phyloP scores from a whole-genome alignment of 2,113 vertebrate species.

The Cololabis saira region DNA sequence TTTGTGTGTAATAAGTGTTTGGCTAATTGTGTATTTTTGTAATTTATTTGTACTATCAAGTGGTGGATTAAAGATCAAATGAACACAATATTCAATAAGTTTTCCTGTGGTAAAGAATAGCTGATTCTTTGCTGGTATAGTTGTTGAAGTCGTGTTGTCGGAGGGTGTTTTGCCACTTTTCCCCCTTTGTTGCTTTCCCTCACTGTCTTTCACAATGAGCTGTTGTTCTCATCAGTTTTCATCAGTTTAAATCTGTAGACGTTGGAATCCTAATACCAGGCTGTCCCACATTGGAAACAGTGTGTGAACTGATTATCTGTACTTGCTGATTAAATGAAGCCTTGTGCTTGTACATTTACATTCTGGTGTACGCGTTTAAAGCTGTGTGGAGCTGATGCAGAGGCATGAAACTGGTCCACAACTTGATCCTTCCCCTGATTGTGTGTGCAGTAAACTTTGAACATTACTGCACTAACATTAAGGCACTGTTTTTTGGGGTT shows the following conservation, averaged over 20 bases:
- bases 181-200: not conserved
- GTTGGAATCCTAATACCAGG: too few relatives aligned
- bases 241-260: too few relatives aligned
- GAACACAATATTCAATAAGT: not conserved
- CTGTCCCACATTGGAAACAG: too few relatives aligned
- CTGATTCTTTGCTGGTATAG: slow-evolving; percentile 16
- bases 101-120: slow-evolving; percentile 25
- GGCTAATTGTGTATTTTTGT: slow-evolving; percentile 55
- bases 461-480: slow-evolving; percentile 5
- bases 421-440: not conserved
- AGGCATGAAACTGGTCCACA: not conserved
- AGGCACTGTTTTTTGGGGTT: not conserved
- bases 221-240: too few relatives aligned
- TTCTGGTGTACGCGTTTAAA: too few relatives aligned
- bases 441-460: not conserved
- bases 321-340: too few relatives aligned
- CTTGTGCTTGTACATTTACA: too few relatives aligned
- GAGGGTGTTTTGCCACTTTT: slow-evolving; percentile 1
- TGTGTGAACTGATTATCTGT: too few relatives aligned
- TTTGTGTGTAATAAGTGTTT: slow-evolving; percentile 29
- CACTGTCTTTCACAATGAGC: not conserved
- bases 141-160: slow-evolving; percentile 14
- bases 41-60: slow-evolving; percentile 68
- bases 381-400: not conserved
- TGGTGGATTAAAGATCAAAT: slow-evolving; percentile 20